Base-by-base conservation (phyloP, 2,888 invertebrate genomes). In the Volucella inflata region DNA sequence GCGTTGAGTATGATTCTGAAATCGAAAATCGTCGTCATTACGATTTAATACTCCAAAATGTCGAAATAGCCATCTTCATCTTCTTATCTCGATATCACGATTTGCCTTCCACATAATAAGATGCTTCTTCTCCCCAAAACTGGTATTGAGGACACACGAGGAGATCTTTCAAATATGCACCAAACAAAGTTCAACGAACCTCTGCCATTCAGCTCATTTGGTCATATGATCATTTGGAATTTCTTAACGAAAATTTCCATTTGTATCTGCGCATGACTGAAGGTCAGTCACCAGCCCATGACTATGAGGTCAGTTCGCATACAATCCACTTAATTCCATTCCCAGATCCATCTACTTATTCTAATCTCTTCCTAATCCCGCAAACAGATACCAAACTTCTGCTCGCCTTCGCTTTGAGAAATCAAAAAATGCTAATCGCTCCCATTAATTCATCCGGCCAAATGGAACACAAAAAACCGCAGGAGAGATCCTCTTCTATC, bases 401-500 rank as follows among this genome's bases (percentile, higher is more conserved):
- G 11, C 51, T 46, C 55, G 55, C 57, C 40, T 40, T 10, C 38
- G n/a, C 21, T 21, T 75, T 59, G 14, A 57, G 40, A 83, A 83
- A 72, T 77, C 72, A 68, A 64, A 84, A 84, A 79, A 84, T 84
- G 83, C 74, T 84, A 84, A 84, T 79, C 74, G 38, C 75, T 84
- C 57, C 79, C 70, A 84, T 84, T 84, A 84, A 79, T 84, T 79
- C 83, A 84, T 70, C 42, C 74, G 59, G 44, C 83, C 79, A 84
- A 83, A 84, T 84, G 83, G 79, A 84, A 84, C 79, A 64, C 55
- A 44, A 38, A 59, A 70, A 59, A 2, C 11, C 38, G 11, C 46
- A 6, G 48, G 38, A 38, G 46, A 65, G 48, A 16, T 65, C 36
- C 36, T 53, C 48, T n/a, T 65, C 12, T 46, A 3, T 40, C 30